phyloP scores from a whole-genome alignment of 2,888 invertebrate species.

The Harpagoxenus sublaevis region DNA sequence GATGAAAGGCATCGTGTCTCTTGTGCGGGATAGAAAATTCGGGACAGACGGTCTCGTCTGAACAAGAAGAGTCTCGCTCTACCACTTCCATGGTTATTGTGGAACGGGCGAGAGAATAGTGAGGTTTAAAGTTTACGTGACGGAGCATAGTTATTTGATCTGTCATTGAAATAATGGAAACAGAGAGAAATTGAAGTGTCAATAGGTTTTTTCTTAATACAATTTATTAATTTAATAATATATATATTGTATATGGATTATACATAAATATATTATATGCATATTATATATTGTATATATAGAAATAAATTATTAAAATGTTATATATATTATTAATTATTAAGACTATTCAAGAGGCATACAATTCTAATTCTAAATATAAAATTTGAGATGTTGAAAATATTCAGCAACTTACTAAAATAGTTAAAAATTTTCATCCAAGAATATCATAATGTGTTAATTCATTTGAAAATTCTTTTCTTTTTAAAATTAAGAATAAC shows the following conservation, averaged over 20 bases:
- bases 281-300: neutral
- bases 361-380: neutral
- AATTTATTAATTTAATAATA: neutral
- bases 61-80: conserved; percentile 12
- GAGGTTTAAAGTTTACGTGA: conserved; percentile 29
- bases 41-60: conserved; percentile 41
- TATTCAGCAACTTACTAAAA: neutral
- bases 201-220: neutral
- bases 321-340: neutral
- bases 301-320: neutral
- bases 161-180: neutral
- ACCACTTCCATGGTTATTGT: conserved; percentile 15
- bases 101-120: neutral
- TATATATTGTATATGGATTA: neutral
- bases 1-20: conserved; percentile 50
- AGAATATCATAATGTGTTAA: neutral
- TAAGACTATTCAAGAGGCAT: neutral
- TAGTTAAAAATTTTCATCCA: neutral
- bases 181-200: neutral
- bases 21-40: conserved; percentile 53
- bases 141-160: conserved; percentile 21
- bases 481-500: neutral
- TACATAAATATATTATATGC: neutral
- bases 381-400: neutral
- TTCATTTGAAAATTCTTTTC: neutral